Conservation (phyloP, 1,140 invertebrate species). For the Panagrolaimus sp. region DNA sequence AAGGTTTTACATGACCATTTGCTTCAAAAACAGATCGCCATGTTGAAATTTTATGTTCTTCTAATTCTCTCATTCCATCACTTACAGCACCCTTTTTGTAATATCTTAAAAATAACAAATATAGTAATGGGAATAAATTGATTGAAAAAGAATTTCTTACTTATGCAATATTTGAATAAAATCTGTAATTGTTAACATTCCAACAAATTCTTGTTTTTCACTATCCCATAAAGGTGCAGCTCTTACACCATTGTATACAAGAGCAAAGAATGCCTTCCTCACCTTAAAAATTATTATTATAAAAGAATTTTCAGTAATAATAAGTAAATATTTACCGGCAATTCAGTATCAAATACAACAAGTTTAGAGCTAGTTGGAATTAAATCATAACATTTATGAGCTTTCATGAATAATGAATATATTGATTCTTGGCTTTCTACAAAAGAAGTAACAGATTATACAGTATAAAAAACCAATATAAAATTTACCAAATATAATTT, state of each 20-base stretch:
- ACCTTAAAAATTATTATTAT: constrained; percentile 61
- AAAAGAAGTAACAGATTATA: constrained; percentile 31
- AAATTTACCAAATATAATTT: constrained; percentile 48
- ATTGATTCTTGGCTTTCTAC: constrained; percentile 56
- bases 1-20: constrained; percentile 45
- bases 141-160: constrained; percentile 28
- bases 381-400: constrained; percentile 97
- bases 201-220: constrained; percentile 75
- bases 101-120: constrained; percentile 36
- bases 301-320: constrained; percentile 89
- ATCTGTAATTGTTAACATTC: constrained; percentile 98
- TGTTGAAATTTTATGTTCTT: constrained; percentile 91
- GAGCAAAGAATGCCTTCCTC: constrained; percentile 96
- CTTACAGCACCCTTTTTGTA: constrained; percentile 46
- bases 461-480: not conserved
- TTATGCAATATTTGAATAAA: constrained; percentile 82
- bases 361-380: constrained; percentile 97
- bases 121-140: too few species aligned
- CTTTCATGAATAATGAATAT: constrained; percentile 77
- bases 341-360: constrained; percentile 97
- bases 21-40: constrained; percentile 68
- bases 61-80: constrained; percentile 68
- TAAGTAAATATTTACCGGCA: constrained; percentile 74
- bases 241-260: constrained; percentile 94
- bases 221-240: constrained; percentile 97